Percentiles rank a stretch among this genome's conserved stretches.
These are phyloP conservation scores for Acanthornis magna DNA, from an alignment of 2,797 vertebrate genomes.

Conservation along the genomic window DNA sequence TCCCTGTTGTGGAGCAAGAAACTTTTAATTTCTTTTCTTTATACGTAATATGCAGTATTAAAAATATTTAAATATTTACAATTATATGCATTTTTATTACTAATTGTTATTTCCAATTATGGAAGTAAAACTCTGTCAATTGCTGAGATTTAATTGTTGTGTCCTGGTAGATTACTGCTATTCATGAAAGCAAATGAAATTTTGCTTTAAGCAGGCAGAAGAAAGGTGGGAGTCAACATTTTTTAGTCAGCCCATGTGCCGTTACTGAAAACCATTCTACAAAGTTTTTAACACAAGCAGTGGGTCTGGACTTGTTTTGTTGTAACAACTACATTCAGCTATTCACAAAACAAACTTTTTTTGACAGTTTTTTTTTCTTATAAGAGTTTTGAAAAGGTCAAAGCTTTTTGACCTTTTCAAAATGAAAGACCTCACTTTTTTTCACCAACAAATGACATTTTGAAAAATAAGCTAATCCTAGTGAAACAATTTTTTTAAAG, in stretches of 20 bases:
- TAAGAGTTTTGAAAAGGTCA: conserved; percentile 63
- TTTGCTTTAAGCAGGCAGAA: not conserved
- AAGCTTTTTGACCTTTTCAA: conserved; percentile 66
- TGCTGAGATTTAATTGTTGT: not conserved
- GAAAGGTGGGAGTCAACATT: not conserved
- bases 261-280: not conserved
- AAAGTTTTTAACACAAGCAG: not conserved
- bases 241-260: not conserved
- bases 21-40: not conserved
- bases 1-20: not conserved
- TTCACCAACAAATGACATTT: conserved; percentile 62
- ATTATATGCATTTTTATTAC: not conserved
- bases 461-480: conserved; percentile 57
- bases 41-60: accelerated
- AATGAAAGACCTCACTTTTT: conserved; percentile 61
- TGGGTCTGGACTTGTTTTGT: not conserved
- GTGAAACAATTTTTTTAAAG: conserved; percentile 65
- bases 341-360: conserved; percentile 59
- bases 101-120: not conserved
- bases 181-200: not conserved
- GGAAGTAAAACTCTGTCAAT: not conserved
- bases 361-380: conserved; percentile 49
- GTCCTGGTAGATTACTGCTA: not conserved
- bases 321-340: conserved; percentile 15
- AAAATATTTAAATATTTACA: not conserved